Base-by-base conservation (phyloP, 2,113 vertebrate species). In the Spermophilus dauricus region DNA sequence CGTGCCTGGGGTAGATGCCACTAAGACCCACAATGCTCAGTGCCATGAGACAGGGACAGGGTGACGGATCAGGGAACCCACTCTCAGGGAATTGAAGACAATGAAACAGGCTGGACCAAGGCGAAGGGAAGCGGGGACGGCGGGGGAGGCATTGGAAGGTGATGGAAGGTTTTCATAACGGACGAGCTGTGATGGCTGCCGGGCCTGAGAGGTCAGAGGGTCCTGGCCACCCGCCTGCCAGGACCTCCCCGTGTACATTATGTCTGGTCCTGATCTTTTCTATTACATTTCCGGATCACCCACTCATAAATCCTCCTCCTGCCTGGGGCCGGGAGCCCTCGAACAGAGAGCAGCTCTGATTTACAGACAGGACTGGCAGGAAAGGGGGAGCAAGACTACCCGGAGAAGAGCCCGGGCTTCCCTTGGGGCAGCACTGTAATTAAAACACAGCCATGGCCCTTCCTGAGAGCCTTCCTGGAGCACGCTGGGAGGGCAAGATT, bases 161-260 rank as follows among this genome's bases (percentile, higher is more conserved):
- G 98, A 98, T 98, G 61, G 80, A 97, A 89, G 95, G 14, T 78
- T 97, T 95, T 97, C 97, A 97, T 98, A 97, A 98, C 77, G 34
- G 72, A 26, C 10, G 96, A 76, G 70, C 76, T 20, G 20, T 17
- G 92, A 58, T 7, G 48, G 73, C 10, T 17, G 39, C 58, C 0
- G 18, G 39, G 82, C 87, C 69, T 22, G 48, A 88, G 86, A 91
- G 96, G 96, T 95, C 96, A 92, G 34, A 0, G 32, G 56, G 87
- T 20, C 80, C 42, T 24, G 70, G 86, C 67, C 0, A 0, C 65
- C 84, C 1, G 37, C 58, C 96, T 96, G 4, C 89, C 53, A 45
- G 92, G 92, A 81, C 94, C 81, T 96, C 92, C 77, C 65, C 3
- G 76, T 84, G 86, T 85, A 63, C 77, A 91, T 92, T 91, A 89